phyloP scores from a whole-genome alignment of 2,888 invertebrate species.

The Parelbella ahira region DNA sequence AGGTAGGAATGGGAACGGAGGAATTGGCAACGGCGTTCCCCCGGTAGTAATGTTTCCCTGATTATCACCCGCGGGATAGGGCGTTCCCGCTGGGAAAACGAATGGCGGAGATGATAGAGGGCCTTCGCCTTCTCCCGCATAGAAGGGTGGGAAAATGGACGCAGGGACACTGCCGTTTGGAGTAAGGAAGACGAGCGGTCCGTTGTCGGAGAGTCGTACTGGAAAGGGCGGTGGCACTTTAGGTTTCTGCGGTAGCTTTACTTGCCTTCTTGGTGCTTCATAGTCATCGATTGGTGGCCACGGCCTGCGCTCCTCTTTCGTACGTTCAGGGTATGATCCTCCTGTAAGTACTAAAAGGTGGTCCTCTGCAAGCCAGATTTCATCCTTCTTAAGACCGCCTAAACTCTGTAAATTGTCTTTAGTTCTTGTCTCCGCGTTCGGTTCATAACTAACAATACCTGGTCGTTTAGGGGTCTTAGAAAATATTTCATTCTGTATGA shows the following conservation, averaged over 20 bases:
- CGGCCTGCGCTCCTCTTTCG: slow-evolving; percentile 64
- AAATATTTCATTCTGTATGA: slow-evolving; percentile 92
- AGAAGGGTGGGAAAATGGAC: slow-evolving; percentile 84
- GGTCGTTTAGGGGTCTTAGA: slow-evolving; percentile 85
- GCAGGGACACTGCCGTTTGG: slow-evolving; percentile 88
- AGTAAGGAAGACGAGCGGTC: slow-evolving; percentile 92
- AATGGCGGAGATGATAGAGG: slow-evolving; percentile 76
- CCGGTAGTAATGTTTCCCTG: slow-evolving; percentile 84
- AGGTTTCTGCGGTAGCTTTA: slow-evolving; percentile 90
- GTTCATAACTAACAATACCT: slow-evolving; percentile 89
- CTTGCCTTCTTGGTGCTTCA: slow-evolving; percentile 89
- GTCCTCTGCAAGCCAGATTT: slow-evolving; percentile 95
- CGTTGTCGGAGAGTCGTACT: slow-evolving; percentile 91
- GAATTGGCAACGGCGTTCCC: slow-evolving; percentile 82
- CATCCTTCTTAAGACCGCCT: slow-evolving; percentile 90
- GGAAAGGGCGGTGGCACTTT: slow-evolving; percentile 96
- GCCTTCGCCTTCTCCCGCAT: slow-evolving; percentile 82
- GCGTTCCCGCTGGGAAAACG: slow-evolving; percentile 81
- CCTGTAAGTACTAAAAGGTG: slow-evolving; percentile 91
- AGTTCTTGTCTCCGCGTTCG: slow-evolving; percentile 88
- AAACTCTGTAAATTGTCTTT: slow-evolving; percentile 89
- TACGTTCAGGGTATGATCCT: slow-evolving; percentile 83
- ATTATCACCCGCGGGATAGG: slow-evolving; percentile 80
- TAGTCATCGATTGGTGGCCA: slow-evolving; percentile 94
- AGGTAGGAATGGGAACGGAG: slow-evolving; percentile 83